phyloP scores from a whole-genome alignment of 1,140 invertebrate genomes.

The Papilio dardanus region DNA sequence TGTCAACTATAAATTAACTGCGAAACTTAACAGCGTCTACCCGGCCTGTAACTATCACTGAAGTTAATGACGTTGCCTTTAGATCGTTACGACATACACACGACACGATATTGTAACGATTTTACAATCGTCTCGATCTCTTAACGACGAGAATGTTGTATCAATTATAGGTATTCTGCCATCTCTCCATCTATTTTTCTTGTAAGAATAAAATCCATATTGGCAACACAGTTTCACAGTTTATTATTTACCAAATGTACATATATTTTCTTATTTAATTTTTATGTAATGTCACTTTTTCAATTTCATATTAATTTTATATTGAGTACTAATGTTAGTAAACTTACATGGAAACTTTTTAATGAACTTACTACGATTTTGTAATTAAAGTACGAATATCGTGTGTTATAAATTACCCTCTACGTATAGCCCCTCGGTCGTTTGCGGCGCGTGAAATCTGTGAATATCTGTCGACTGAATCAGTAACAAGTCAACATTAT shows the following conservation, averaged over 20 bases:
- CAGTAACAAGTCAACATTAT: slow-evolving; percentile 49
- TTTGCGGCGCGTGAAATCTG: slow-evolving; percentile 51
- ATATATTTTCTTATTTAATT: too few relatives aligned
- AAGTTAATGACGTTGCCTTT: slow-evolving; percentile 22
- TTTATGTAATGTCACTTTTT: too few relatives aligned
- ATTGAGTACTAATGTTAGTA: too few relatives aligned
- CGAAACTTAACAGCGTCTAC: slow-evolving; percentile 37
- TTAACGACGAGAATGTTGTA: background rate
- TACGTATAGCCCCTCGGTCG: slow-evolving; percentile 13
- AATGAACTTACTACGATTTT: background rate
- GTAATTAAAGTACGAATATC: slow-evolving; percentile 15
- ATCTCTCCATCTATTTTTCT: too few relatives aligned
- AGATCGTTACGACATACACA: slow-evolving; percentile 36
- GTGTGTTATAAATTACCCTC: slow-evolving; percentile 20
- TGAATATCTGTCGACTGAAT: slow-evolving; percentile 55
- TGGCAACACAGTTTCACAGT: too few relatives aligned
- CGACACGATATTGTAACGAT: slow-evolving; percentile 25
- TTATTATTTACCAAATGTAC: background rate
- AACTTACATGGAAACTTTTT: too few relatives aligned
- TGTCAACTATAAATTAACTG: slow-evolving; percentile 46
- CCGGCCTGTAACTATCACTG: slow-evolving; percentile 31
- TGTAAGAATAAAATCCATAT: too few relatives aligned
- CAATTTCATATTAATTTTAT: too few relatives aligned
- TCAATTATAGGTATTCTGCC: background rate
- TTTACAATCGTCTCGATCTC: background rate